Evolutionary conservation across 2,797 vertebrate species (phyloP).

Genomic region (Pipistrellus kuhlii): DNA sequence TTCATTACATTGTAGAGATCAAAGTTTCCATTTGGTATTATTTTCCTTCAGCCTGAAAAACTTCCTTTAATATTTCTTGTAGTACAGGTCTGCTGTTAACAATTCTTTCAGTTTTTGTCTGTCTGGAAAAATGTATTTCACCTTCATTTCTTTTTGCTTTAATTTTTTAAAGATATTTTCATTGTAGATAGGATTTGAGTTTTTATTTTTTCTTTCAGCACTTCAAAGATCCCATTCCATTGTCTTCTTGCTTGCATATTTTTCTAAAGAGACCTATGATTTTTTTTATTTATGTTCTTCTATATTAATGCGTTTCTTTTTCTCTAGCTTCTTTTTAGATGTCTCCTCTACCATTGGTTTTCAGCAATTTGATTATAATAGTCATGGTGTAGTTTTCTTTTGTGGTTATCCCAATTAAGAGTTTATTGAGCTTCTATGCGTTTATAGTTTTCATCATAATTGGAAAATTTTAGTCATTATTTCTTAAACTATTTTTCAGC

Average conservation of each 20-base stretch:
- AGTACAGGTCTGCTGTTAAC: constrained; percentile 24
- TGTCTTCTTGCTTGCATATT: constrained; percentile 20
- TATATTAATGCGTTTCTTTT: neutral
- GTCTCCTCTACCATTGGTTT: constrained; percentile 17
- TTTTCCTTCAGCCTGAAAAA: constrained; percentile 40
- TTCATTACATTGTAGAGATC: constrained; percentile 40
- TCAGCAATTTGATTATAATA: constrained; percentile 50
- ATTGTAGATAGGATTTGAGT: constrained; percentile 14
- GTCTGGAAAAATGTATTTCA: constrained; percentile 21
- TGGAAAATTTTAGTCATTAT: constrained; percentile 49
- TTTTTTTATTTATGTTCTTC: constrained; percentile 42
- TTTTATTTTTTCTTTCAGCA: constrained; percentile 33
- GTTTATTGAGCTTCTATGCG: constrained; percentile 13
- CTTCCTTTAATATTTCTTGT: constrained; percentile 59
- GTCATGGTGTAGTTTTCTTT: constrained; percentile 9
- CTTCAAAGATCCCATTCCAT: constrained; percentile 29
- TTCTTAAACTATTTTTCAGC: constrained; percentile 50
- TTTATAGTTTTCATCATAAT: constrained; percentile 39
- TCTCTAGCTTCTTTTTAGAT: constrained; percentile 20
- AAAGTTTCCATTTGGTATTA: neutral
- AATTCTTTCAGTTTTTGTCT: constrained; percentile 31
- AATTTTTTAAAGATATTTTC: constrained; percentile 39
- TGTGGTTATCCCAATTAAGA: constrained; percentile 38
- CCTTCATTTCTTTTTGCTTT: constrained; percentile 37
- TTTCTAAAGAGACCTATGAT: constrained; percentile 30